Conservation (phyloP, 2,888 invertebrate species). For the Brachypterus glaber region DNA sequence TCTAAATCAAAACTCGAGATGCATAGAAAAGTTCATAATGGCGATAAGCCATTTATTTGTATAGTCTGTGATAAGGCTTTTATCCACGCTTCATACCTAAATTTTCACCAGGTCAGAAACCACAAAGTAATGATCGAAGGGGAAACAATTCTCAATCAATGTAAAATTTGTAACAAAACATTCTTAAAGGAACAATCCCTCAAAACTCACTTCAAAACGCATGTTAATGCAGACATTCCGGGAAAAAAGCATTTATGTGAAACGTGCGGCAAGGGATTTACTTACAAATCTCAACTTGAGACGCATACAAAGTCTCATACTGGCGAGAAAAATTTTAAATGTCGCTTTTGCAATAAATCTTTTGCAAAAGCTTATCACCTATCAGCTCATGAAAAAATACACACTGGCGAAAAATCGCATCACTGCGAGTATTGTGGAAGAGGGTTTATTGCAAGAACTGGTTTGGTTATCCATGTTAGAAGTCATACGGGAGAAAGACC, state of each 20-base stretch:
- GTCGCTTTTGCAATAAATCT: slow-evolving; percentile 43
- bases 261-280: slow-evolving; percentile 44
- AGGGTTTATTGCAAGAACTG: slow-evolving; percentile 51
- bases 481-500: slow-evolving; percentile 52
- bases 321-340: no score
- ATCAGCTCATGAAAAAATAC: slow-evolving; percentile 34
- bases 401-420: slow-evolving; percentile 27
- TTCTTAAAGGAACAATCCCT: slow-evolving; percentile 45
- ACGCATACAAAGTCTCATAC: slow-evolving; percentile 44
- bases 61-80: no score
- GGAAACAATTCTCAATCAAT: no score
- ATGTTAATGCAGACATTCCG: slow-evolving; percentile 37
- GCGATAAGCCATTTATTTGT: no score
- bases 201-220: slow-evolving; percentile 28
- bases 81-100: no score
- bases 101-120: no score
- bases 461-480: slow-evolving; percentile 52
- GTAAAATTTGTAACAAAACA: no score
- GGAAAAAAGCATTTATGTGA: slow-evolving; percentile 42
- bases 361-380: slow-evolving; percentile 39
- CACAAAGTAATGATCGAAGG: no score
- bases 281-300: slow-evolving; percentile 42
- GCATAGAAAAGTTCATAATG: no score
- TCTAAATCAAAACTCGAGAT: slow-evolving; percentile 43
- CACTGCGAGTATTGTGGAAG: slow-evolving; percentile 48